Evolutionary conservation across 2,113 vertebrate species (phyloP).

Genomic region (Calidris pygmaea): DNA sequence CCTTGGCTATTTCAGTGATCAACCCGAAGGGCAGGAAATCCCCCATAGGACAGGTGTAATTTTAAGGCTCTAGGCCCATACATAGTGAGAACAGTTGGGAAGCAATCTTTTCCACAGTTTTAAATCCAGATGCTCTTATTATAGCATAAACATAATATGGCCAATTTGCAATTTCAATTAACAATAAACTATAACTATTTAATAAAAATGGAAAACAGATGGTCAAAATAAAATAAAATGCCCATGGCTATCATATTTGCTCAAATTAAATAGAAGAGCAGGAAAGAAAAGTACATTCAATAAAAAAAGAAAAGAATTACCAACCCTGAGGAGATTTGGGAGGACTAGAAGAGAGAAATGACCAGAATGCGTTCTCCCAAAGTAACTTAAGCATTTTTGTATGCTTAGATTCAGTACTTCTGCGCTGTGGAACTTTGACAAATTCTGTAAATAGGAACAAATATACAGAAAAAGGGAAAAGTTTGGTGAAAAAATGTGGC

Average conservation of each 20-base stretch:
- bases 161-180: conserved; percentile 61
- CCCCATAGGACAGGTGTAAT: background rate
- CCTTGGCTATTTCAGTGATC: background rate
- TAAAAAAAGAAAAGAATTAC: background rate
- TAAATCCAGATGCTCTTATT: conserved; percentile 37
- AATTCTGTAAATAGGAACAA: conserved; percentile 50
- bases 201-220: conserved; percentile 64
- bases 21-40: background rate
- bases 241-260: conserved; percentile 31
- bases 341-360: background rate
- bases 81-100: conserved; percentile 4
- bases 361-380: background rate
- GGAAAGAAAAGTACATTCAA: background rate
- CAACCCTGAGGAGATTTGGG: background rate
- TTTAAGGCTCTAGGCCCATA: background rate
- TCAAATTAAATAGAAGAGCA: background rate
- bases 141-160: conserved; percentile 39
- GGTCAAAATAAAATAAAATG: conserved; percentile 48
- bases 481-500: background rate
- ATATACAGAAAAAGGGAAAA: conserved; percentile 43
- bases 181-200: conserved; percentile 62
- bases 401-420: background rate
- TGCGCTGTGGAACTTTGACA: background rate
- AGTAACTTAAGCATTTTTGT: conserved; percentile 10
- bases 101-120: conserved; percentile 40